These are phyloP conservation scores for Ceryle rudis DNA, from an alignment of 2,797 vertebrate genomes.

Conservation along the genomic window DNA sequence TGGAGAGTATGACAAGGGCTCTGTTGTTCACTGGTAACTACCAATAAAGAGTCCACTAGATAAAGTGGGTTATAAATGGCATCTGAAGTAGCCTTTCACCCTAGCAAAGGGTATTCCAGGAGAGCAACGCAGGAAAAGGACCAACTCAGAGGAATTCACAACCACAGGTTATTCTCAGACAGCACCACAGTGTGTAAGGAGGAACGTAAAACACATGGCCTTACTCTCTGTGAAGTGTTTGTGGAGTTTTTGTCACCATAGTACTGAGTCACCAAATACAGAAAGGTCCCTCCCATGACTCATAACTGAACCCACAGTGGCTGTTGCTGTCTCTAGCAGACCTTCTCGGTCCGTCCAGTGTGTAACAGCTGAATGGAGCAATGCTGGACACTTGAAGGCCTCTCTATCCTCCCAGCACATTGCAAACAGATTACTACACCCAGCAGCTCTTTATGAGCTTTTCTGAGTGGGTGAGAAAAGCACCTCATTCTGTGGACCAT, in stretches of 20 bases:
- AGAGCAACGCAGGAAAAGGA: not conserved
- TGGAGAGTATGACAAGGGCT: not conserved
- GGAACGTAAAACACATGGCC: not conserved
- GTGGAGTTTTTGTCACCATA: conserved; percentile 32
- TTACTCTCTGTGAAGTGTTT: conserved; percentile 22
- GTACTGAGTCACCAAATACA: not conserved
- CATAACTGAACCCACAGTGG: not conserved
- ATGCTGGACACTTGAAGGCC: not conserved
- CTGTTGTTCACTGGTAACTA: not conserved
- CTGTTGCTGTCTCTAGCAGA: not conserved
- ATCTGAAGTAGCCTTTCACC: not conserved
- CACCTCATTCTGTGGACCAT: not conserved
- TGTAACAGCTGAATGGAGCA: not conserved
- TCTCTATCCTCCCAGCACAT: not conserved
- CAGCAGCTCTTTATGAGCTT: not conserved
- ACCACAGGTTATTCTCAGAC: not conserved
- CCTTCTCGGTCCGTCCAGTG: not conserved
- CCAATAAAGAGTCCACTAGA: not conserved
- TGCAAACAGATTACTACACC: not conserved
- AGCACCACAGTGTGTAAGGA: not conserved
- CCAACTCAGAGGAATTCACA: not conserved
- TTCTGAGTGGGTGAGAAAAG: not conserved
- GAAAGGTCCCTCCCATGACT: not conserved
- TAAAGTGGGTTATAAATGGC: not conserved
- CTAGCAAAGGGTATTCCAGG: not conserved